A percentile compares a stretch with the other conserved stretches of the same genome.
phyloP scores from a whole-genome alignment of 2,888 invertebrate genomes.

The Nomada ferruginata region DNA sequence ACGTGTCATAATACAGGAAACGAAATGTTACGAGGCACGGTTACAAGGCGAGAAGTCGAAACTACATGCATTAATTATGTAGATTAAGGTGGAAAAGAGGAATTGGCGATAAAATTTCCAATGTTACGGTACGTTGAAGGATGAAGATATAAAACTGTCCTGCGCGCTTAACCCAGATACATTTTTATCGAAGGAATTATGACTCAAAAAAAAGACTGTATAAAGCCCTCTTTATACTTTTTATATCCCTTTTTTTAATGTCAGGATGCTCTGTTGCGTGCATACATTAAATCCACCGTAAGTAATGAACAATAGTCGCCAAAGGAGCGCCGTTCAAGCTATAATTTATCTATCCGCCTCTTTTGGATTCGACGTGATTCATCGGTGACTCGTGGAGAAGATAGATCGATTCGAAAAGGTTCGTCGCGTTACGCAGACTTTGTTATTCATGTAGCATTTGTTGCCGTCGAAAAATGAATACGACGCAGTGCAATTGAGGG shows the following conservation, averaged over 20 bases:
- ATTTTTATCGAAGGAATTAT: conserved; percentile 55
- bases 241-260: conserved; percentile 32
- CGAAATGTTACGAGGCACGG: conserved; percentile 4
- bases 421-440: background rate
- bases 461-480: background rate
- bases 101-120: conserved; percentile 51
- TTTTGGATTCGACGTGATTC: conserved; percentile 15
- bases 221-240: conserved; percentile 43
- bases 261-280: conserved; percentile 38
- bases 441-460: background rate
- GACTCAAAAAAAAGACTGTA: conserved; percentile 25
- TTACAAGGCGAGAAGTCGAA: conserved; percentile 25
- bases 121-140: conserved; percentile 29
- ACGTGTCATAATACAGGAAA: conserved; percentile 6
- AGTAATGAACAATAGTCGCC: conserved; percentile 37
- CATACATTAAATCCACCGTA: conserved; percentile 45
- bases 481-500: background rate
- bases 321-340: conserved; percentile 5
- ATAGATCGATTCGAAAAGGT: conserved; percentile 1
- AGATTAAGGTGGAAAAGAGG: conserved; percentile 41
- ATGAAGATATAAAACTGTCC: conserved; percentile 48
- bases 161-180: conserved; percentile 53
- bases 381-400: background rate
- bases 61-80: conserved; percentile 52
- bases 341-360: background rate